Conservation (phyloP, 2,113 vertebrate species). For the Sinocyclocheilus maitianheensis region DNA sequence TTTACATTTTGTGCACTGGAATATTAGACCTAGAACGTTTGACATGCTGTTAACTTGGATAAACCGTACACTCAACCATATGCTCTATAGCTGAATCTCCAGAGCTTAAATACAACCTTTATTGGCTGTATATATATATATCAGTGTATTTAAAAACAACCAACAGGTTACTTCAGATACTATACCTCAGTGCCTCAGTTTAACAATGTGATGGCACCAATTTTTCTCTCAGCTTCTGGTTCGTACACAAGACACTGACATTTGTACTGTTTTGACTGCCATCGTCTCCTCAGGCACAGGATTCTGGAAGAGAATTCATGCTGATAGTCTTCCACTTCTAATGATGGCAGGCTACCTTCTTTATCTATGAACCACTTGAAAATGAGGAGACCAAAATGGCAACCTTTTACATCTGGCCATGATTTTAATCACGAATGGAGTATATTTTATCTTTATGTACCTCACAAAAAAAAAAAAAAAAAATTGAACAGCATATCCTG, state of each 20-base stretch:
- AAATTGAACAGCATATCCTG: no score
- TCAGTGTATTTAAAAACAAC: neutral
- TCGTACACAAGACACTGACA: neutral
- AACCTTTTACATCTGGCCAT: neutral
- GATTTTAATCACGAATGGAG: neutral
- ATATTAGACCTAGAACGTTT: neutral
- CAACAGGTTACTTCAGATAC: neutral
- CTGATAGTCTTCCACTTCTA: neutral
- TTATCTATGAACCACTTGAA: neutral
- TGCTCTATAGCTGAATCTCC: no score
- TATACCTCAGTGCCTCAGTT: neutral
- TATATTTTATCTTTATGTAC: neutral
- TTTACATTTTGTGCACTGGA: neutral
- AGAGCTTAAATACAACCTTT: neutral
- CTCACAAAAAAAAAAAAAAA: no score
- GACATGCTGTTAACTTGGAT: constrained; percentile 22
- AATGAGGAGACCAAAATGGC: neutral
- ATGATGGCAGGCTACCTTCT: neutral
- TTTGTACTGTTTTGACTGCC: neutral
- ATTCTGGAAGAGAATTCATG: neutral
- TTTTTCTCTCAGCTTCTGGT: neutral
- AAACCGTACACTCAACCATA: neutral
- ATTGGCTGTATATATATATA: neutral
- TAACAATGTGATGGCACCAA: neutral
- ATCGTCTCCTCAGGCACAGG: neutral